Evolutionary conservation across 2,888 invertebrate species (phyloP).

Genomic region (Acleris cristana): DNA sequence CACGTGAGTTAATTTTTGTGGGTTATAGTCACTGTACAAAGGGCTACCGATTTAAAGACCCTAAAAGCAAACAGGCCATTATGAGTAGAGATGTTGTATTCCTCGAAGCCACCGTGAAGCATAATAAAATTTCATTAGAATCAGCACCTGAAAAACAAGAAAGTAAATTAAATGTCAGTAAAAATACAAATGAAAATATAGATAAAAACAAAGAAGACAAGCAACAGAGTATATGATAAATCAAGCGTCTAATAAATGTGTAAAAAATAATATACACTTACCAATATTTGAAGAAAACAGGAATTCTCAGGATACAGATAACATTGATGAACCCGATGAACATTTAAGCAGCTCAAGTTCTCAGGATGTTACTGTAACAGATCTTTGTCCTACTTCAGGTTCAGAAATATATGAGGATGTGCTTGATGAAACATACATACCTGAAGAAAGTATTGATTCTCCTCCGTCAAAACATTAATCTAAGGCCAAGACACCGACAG

Average conservation of each 20-base stretch:
- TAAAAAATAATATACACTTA: too few relatives aligned
- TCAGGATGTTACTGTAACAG: background rate
- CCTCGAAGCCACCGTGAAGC: background rate
- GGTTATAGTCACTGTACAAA: conserved; percentile 50
- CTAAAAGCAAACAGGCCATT: conserved; percentile 2
- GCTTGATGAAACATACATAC: conserved; percentile 5
- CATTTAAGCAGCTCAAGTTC: background rate
- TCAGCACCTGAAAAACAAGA: background rate
- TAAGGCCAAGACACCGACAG: background rate
- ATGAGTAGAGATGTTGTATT: conserved; percentile 3
- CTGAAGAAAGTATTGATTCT: background rate
- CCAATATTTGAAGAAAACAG: too few relatives aligned
- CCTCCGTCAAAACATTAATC: background rate
- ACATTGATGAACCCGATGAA: background rate
- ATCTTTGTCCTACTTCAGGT: background rate
- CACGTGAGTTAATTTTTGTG: conserved; percentile 46
- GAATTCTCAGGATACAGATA: too few relatives aligned
- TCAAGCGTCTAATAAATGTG: too few relatives aligned
- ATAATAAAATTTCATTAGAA: background rate
- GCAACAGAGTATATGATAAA: too few relatives aligned
- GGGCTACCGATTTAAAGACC: conserved; percentile 37
- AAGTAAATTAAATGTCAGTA: background rate
- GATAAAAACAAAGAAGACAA: too few relatives aligned
- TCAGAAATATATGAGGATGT: background rate
- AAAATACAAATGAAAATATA: background rate